Evolutionary conservation across 2,113 vertebrate species (phyloP).

Genomic region (Myotis davidii): DNA sequence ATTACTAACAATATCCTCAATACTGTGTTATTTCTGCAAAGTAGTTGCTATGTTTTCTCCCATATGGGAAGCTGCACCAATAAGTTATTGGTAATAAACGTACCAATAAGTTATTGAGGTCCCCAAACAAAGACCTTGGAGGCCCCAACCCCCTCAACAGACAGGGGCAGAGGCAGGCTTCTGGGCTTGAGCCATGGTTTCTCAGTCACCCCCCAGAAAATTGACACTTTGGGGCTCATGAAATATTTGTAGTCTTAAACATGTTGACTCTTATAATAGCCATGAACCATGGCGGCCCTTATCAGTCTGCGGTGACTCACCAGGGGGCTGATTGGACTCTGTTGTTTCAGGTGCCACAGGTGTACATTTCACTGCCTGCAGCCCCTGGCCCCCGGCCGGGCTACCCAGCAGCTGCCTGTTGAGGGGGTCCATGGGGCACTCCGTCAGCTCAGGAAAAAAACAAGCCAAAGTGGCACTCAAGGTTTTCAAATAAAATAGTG

Average conservation of each 20-base stretch:
- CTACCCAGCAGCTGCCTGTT: not conserved
- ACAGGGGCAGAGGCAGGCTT: not conserved
- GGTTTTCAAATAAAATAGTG: not conserved
- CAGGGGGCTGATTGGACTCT: not conserved
- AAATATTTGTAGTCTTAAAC: not conserved
- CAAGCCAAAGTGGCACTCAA: not conserved
- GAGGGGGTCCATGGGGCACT: not conserved
- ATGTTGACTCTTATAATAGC: not conserved
- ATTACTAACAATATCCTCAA: not conserved
- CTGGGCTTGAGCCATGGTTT: not conserved
- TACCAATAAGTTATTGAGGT: not conserved
- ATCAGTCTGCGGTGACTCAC: not conserved
- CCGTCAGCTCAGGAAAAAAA: not conserved
- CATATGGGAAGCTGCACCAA: not conserved
- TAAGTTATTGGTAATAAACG: not conserved
- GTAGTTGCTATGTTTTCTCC: not conserved
- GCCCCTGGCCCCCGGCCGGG: accelerated
- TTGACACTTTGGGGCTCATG: not conserved
- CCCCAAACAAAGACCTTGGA: not conserved
- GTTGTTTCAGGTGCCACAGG: constrained; percentile 47
- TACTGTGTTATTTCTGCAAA: not conserved
- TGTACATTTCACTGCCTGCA: not conserved
- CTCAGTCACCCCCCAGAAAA: not conserved
- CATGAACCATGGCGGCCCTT: not conserved
- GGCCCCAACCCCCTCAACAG: not conserved